Conservation (phyloP, 2,113 vertebrate species). For the Megatriorchis doriae region DNA sequence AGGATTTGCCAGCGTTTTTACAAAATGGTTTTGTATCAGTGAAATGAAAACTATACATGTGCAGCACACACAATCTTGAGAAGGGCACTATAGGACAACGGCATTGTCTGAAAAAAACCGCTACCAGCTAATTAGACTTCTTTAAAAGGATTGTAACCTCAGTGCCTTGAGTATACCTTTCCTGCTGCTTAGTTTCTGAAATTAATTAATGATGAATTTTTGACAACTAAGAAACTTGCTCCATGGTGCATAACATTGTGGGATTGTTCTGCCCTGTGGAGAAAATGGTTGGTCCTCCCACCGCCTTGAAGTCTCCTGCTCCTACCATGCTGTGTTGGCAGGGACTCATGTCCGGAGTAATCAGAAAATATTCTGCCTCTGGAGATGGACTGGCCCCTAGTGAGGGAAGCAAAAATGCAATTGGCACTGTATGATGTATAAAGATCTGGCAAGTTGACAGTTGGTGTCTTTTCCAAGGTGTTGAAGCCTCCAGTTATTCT, state of each 20-base stretch:
- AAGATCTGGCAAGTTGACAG: not conserved
- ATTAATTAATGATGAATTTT: not conserved
- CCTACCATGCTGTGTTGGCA: constrained; percentile 36
- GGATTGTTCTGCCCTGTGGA: not conserved
- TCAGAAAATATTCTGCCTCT: constrained; percentile 49
- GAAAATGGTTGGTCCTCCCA: not conserved
- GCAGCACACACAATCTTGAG: not conserved
- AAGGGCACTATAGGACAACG: not conserved
- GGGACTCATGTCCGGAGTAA: not conserved
- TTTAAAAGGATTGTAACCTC: not conserved
- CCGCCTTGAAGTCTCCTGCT: not conserved
- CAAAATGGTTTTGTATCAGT: not conserved
- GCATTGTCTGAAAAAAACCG: not conserved
- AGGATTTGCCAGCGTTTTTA: not conserved
- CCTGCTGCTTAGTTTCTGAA: not conserved
- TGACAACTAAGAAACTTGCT: not conserved
- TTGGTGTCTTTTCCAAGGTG: not conserved
- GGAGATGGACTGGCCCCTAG: constrained; percentile 1
- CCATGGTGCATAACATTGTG: not conserved
- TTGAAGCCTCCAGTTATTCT: not conserved
- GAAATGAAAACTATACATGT: not conserved
- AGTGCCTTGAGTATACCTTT: not conserved
- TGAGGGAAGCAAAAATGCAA: not conserved
- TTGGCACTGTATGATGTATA: not conserved
- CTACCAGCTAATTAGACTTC: not conserved